Evolutionary conservation across 2,113 vertebrate species (phyloP).

Genomic region (rat (Rattus norvegicus)): GRCr8 NC_086022.1:106685001-106685500

Average conservation of each 20-base stretch:
- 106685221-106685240: background rate
- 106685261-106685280: background rate
- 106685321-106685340: background rate
- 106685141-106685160: background rate
- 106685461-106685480: background rate
- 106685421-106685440: background rate
- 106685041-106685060: background rate
- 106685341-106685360: background rate
- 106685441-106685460: background rate
- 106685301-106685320: background rate
- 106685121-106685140: background rate
- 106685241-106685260: background rate
- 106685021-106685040: background rate
- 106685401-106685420: background rate
- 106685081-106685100: background rate
- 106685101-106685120: background rate
- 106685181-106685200: background rate
- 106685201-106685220: background rate
- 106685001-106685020: background rate
- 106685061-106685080: background rate
- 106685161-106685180: background rate
- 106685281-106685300: background rate
- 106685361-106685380: background rate
- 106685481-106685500: background rate
- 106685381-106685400: background rate